These are phyloP conservation scores for Radopholus similis DNA, from an alignment of 1,140 invertebrate genomes.

Conservation along the genomic window DNA sequence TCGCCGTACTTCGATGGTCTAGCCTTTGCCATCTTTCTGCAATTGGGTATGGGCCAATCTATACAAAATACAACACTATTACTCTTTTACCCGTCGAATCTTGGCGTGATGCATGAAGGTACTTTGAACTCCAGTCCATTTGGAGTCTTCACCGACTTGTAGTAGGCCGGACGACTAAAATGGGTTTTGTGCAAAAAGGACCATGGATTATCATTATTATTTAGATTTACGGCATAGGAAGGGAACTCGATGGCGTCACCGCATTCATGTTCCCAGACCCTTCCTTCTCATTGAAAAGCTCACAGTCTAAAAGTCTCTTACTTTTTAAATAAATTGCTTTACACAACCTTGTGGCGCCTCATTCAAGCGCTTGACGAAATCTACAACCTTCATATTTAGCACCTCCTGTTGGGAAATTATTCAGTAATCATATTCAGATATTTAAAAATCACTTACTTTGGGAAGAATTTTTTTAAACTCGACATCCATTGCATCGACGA, in stretches of 20 bases:
- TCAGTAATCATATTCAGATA: neutral
- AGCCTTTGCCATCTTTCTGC: neutral
- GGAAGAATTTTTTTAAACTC: neutral
- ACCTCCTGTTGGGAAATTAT: neutral
- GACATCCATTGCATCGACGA: neutral
- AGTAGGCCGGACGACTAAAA: neutral
- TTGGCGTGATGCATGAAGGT: neutral
- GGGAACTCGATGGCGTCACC: too few relatives aligned
- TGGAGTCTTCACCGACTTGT: neutral
- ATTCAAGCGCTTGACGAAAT: neutral
- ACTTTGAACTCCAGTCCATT: neutral
- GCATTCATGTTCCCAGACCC: too few relatives aligned
- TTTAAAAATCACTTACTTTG: neutral
- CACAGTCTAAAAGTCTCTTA: neutral
- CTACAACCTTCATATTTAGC: neutral
- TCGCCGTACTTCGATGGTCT: neutral
- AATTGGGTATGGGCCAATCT: neutral
- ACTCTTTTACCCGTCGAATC: neutral
- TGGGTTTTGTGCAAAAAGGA: too few relatives aligned
- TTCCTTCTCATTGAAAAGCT: too few relatives aligned
- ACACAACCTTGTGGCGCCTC: neutral
- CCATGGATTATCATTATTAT: too few relatives aligned
- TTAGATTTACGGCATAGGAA: too few relatives aligned
- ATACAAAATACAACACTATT: neutral
- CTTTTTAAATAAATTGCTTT: neutral